Evolutionary conservation across 1,140 invertebrate species (phyloP).

Genomic region (Cyclina sinensis): DNA sequence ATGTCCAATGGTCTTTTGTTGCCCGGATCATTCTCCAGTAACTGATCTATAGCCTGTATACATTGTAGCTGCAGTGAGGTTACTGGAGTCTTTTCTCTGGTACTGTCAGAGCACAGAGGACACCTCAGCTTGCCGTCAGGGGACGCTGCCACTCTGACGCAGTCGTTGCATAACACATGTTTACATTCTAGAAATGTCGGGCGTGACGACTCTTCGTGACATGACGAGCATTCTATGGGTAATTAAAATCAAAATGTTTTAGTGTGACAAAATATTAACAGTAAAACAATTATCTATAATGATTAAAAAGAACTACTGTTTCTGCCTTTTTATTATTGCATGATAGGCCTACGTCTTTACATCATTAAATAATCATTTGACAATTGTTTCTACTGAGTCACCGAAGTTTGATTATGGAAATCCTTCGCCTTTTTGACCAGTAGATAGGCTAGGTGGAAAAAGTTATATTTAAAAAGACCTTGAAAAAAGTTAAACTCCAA

Average conservation of each 20-base stretch:
- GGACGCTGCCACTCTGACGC: neutral
- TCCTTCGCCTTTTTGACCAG: no score
- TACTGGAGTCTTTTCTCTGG: slow-evolving; percentile 29
- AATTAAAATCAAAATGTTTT: neutral
- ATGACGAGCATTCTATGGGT: slow-evolving; percentile 35
- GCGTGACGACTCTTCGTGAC: slow-evolving; percentile 12
- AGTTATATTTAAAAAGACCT: no score
- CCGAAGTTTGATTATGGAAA: no score
- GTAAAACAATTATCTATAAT: neutral
- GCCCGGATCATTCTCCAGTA: neutral
- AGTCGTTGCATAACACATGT: slow-evolving; percentile 44
- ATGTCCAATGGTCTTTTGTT: neutral
- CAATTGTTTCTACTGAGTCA: no score
- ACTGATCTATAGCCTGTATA: slow-evolving; percentile 8
- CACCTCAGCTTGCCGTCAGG: neutral
- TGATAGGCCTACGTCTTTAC: no score
- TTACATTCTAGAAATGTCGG: slow-evolving; percentile 51
- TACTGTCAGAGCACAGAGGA: slow-evolving; percentile 4
- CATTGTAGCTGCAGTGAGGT: slow-evolving; percentile 22
- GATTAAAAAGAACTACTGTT: neutral
- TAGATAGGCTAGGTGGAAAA: no score
- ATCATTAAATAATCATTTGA: no score
- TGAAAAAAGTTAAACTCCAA: no score
- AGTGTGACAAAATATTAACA: neutral
- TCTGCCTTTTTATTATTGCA: no score